Base-by-base conservation (phyloP, 2,797 vertebrate species). In the Cirrhinus molitorella region DNA sequence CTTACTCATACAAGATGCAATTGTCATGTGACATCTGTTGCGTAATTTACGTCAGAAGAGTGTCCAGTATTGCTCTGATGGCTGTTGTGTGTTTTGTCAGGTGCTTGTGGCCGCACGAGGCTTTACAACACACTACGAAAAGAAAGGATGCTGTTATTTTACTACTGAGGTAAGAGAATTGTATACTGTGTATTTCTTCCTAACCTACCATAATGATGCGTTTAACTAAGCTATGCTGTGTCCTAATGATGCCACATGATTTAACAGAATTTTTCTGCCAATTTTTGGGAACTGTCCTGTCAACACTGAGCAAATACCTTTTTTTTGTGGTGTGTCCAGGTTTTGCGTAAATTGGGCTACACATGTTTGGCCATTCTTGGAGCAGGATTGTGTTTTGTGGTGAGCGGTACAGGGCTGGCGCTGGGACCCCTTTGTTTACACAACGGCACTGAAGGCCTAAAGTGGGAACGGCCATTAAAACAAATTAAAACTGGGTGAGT, bases 371-470 rank as follows among this genome's bases (percentile, higher is more conserved):
- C 90, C 10, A 19, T 92, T 10, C 21, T 90, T 8, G 89, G 86
- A 2, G 90, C 94, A 0, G 89, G 47, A 0, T 5, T 77, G 37
- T 93, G 93, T 40, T 92, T 89, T 21, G 4, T 91, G 40, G 88
- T 95, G 34, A 93, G 93, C 37, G 40, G n/a, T 17, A 92, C 73
- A 0, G 94, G 93, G 6, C 90, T 96, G 19, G 65, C 51, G 1
- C 79, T 82, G 45, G 94, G 95, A 37, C 95, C 95, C 0, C 90
- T 91, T 4, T 96, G 95, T 86, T 87, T 93, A 4, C 92, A 93
- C 85, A 92, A 94, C 53, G 40, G 85, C 53, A 89, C 88, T 11
- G 87, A 89, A 0, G 93, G 92, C 3, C 79, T 67, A 0, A 57
- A 47, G 2, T 96, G 95, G 95, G 93, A 89, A 0, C 88, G 91